Base-by-base conservation (phyloP, 2,888 invertebrate species). In the Diogma glabrata region DNA sequence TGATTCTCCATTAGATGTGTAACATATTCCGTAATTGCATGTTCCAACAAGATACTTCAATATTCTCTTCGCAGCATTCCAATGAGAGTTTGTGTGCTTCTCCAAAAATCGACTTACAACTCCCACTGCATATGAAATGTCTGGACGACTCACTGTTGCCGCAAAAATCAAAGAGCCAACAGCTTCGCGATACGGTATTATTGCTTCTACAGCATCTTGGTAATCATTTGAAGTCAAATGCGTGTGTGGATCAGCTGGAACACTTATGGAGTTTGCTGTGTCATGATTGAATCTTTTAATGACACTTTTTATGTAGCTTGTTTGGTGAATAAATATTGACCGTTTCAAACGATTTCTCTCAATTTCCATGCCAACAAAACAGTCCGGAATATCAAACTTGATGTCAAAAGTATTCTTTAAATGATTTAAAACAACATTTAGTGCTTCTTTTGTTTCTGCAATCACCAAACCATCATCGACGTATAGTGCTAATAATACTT, bases 141-240 rank as follows among this genome's bases (percentile, higher is more conserved):
- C 60, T 40, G 59, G 57, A 10, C 61, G 16, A 19, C 52, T 53
- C n/a, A 53, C 53, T 24, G 51, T 53, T 9, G 58, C 53, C 17
- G 54, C 40, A 53, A 57, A 60, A 50, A 60, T 53, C 20, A 60
- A 50, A 26, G 45, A 52, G 9, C 57, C 59, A n/a, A 60, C 57
- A 7, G 55, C 58, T 50, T 60, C 56, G 23, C 59, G 33, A 33
- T 33, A 33, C 33, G 33, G 33, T 10, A 33, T 5, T 14, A 2
- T 14, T 3, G n/a, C 16, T 33, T 33, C 33, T 33, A 14, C 16
- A 14, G 33, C n/a, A 14, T 33, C 33, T 2, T 33, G 12, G 16
- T 16, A 14, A 33, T 33, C 33, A 14, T n/a, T 33, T 33, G 12
- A 33, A 12, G n/a, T 33, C 14, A 33, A 3, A 33, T 33, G 33